These are phyloP conservation scores for Eubucco bourcierii DNA, from an alignment of 2,113 vertebrate species.

Conservation along the genomic window DNA sequence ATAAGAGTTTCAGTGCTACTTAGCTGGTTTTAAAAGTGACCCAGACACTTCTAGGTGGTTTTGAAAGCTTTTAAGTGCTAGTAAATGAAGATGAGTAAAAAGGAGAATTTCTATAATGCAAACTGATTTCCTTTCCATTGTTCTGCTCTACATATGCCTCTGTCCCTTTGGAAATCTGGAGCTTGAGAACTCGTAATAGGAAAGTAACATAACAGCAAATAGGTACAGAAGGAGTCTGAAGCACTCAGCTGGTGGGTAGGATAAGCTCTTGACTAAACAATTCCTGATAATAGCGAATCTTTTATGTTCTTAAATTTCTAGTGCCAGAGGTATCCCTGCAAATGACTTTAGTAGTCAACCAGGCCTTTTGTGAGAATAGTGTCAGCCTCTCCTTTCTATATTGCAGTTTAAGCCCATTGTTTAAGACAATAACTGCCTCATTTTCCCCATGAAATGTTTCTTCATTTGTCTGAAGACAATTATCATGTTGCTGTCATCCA, in stretches of 20 bases:
- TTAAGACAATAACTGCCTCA: background rate
- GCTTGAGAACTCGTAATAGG: background rate
- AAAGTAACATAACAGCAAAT: background rate
- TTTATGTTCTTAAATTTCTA: background rate
- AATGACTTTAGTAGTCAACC: background rate
- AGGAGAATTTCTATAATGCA: background rate
- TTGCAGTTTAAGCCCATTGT: background rate
- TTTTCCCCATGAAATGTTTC: background rate
- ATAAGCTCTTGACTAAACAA: background rate
- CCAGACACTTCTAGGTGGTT: background rate
- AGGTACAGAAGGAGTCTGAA: background rate
- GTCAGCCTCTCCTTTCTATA: background rate
- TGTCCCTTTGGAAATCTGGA: background rate
- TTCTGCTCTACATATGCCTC: background rate
- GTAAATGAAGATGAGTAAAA: background rate
- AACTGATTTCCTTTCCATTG: background rate
- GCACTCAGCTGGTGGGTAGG: background rate
- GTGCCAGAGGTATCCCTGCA: background rate
- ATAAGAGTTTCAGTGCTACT: background rate
- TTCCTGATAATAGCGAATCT: background rate
- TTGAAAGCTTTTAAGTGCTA: background rate
- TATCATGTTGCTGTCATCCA: background rate
- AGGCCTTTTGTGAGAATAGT: background rate
- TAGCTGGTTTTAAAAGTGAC: background rate
- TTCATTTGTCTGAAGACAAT: background rate